Conservation (phyloP, 2,797 vertebrate genomes). For the Protosalanx chinensis region DNA sequence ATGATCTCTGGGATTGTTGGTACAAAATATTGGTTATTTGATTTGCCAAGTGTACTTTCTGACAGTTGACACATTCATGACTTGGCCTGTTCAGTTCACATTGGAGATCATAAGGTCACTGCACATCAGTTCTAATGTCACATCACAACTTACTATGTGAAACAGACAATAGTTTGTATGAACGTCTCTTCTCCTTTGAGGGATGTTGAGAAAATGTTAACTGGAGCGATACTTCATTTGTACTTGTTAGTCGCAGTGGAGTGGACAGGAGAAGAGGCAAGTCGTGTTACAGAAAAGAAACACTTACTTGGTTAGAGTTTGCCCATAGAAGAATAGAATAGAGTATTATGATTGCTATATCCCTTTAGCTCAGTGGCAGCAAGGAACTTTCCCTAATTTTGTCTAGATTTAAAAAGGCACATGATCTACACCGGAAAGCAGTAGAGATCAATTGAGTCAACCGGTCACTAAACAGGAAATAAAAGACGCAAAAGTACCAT, state of each 20-base stretch:
- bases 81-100: neutral
- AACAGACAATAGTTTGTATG: slow-evolving; percentile 17
- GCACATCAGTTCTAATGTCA: neutral
- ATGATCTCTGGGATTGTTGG: neutral
- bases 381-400: too few relatives aligned
- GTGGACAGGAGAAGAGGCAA: slow-evolving; percentile 32
- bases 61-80: neutral
- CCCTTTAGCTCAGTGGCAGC: too few relatives aligned
- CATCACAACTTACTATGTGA: neutral
- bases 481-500: too few relatives aligned
- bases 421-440: too few relatives aligned
- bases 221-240: slow-evolving; percentile 47
- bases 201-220: slow-evolving; percentile 38
- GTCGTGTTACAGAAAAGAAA: slow-evolving; percentile 8
- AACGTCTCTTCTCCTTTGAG: slow-evolving; percentile 25
- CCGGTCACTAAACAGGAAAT: too few relatives aligned
- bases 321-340: neutral
- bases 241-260: slow-evolving; percentile 51
- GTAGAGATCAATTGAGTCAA: too few relatives aligned
- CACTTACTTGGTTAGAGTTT: neutral
- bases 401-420: too few relatives aligned
- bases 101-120: neutral
- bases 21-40: neutral
- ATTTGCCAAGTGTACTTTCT: neutral
- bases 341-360: neutral